Percentiles rank a stretch among this genome's conserved stretches.
These are phyloP conservation scores for Arrhopalites spinosus DNA, from an alignment of 2,888 invertebrate species.

Conservation along the genomic window DNA sequence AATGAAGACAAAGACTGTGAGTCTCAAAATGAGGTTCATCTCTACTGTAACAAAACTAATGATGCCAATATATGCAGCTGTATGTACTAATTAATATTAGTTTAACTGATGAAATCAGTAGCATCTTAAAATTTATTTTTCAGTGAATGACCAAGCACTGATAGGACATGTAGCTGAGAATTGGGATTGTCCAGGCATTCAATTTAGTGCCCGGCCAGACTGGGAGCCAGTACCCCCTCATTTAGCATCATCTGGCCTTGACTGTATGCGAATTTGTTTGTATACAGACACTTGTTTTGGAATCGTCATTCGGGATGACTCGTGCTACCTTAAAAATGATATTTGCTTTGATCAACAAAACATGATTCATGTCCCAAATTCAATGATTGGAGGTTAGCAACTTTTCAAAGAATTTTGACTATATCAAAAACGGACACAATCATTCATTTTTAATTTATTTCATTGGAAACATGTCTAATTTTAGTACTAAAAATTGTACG, in stretches of 20 bases:
- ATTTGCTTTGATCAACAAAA: slow-evolving; percentile 39
- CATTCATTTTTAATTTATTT: background rate
- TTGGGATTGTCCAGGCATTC: slow-evolving; percentile 47
- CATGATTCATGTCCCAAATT: slow-evolving; percentile 37
- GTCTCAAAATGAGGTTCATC: slow-evolving; percentile 41
- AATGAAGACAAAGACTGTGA: slow-evolving; percentile 38
- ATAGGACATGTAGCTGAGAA: slow-evolving; percentile 44
- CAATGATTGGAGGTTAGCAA: slow-evolving; percentile 45
- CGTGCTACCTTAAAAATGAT: slow-evolving; percentile 50
- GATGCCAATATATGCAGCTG: slow-evolving; percentile 43
- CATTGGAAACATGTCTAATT: background rate
- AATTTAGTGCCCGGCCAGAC: slow-evolving; percentile 39
- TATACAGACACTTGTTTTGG: slow-evolving; percentile 48
- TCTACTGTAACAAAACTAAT: slow-evolving; percentile 49
- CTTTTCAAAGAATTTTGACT: background rate
- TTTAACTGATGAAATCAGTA: too few species aligned
- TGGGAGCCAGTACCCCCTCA: slow-evolving; percentile 49
- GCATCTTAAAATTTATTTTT: too few species aligned
- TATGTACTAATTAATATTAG: slow-evolving; percentile 38
- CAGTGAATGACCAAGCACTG: slow-evolving; percentile 47
- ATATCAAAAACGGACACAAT: background rate
- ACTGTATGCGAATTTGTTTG: slow-evolving; percentile 49
- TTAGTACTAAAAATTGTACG: background rate
- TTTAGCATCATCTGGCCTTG: slow-evolving; percentile 43
- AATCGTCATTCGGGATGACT: slow-evolving; percentile 38